Conservation (phyloP, 2,888 invertebrate genomes). For the Tenodera sinensis region DNA sequence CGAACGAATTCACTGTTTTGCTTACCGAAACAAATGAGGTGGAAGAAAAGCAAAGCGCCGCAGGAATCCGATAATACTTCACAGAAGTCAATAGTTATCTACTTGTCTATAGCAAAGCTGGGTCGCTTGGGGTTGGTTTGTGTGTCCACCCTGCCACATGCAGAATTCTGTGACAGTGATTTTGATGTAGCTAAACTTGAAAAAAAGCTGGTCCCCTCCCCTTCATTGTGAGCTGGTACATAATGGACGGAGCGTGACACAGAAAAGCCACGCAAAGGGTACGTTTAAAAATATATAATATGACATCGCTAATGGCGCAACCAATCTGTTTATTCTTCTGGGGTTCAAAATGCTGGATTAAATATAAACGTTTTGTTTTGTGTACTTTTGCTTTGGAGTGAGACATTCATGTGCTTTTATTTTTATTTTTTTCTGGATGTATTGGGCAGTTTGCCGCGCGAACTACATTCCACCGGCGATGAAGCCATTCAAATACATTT, state of each 20-base stretch:
- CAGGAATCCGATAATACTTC: neutral
- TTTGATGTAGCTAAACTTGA: neutral
- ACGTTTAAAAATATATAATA: neutral
- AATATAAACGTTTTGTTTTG: neutral
- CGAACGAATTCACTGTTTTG: neutral
- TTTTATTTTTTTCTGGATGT: neutral
- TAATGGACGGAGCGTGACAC: neutral
- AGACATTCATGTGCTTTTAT: neutral
- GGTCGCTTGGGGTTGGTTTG: neutral
- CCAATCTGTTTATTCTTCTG: neutral
- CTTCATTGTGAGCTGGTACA: neutral
- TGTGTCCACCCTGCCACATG: neutral
- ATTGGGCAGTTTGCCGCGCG: neutral
- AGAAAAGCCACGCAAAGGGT: neutral
- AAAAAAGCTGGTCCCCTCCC: neutral
- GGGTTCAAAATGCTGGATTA: neutral
- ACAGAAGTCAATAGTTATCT: neutral
- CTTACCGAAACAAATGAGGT: neutral
- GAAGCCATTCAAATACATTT: neutral
- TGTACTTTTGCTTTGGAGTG: neutral
- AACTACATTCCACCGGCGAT: neutral
- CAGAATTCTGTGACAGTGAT: neutral
- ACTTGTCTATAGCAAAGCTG: neutral
- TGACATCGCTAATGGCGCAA: neutral
- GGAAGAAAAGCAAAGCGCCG: neutral